Percentiles rank a stretch among this genome's conserved stretches.
phyloP scores from a whole-genome alignment of 2,797 vertebrate species.

The Chromis chromis region DNA sequence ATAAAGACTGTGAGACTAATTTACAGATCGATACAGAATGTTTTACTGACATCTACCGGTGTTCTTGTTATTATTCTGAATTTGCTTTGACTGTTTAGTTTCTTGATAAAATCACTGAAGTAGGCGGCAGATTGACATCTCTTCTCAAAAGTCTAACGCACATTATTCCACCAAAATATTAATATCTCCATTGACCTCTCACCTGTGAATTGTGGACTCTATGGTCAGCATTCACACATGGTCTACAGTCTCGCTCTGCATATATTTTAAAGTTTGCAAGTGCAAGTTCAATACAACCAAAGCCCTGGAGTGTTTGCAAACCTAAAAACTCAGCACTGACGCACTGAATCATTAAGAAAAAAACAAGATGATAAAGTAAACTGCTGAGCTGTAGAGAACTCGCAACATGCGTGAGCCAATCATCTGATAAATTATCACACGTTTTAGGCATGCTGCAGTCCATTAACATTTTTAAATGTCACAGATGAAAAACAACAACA shows the following conservation, averaged over 20 bases:
- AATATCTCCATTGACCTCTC: not conserved
- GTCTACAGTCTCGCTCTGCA: not conserved
- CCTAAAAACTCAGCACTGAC: not conserved
- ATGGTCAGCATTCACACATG: not conserved
- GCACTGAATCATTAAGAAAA: conserved; percentile 7
- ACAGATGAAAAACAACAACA: conserved; percentile 65
- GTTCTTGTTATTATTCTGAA: not conserved
- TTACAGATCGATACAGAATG: not conserved
- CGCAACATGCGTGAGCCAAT: conserved; percentile 48
- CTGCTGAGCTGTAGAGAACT: conserved; percentile 54
- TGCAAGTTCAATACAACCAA: not conserved
- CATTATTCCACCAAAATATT: not conserved
- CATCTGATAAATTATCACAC: conserved; percentile 66
- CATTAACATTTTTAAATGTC: conserved; percentile 79
- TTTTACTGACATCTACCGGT: not conserved
- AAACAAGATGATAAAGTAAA: conserved; percentile 41
- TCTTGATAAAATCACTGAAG: not conserved
- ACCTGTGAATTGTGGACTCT: not conserved
- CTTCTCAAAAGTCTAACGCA: not conserved
- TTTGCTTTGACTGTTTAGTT: not conserved
- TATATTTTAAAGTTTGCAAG: not conserved
- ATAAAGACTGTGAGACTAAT: conserved; percentile 1
- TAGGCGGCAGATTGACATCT: not conserved
- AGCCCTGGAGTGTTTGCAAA: conserved; percentile 2
- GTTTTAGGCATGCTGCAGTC: conserved; percentile 51